Evolutionary conservation across 2,113 vertebrate species (phyloP), one percentile per base, ranked within the genome.

Genomic region (Ameiurus melas): DNA sequence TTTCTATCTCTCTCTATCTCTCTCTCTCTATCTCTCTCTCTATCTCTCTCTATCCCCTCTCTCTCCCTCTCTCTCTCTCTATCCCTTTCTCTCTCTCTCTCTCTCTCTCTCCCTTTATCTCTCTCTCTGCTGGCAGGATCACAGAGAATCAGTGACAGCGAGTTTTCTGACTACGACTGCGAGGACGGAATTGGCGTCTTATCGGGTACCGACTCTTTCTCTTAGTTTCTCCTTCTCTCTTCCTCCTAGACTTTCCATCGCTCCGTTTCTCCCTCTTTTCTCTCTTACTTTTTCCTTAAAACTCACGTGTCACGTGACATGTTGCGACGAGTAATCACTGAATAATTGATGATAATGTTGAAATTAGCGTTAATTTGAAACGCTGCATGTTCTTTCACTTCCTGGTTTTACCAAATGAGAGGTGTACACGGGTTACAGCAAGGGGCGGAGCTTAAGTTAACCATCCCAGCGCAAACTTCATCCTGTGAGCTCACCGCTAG

Each of bases 141-240:
- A 89, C 97, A 98, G 93, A 96, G 97, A 93, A 97, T 99, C 94
- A 98, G 97, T 80, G 98, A 99, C 90, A 96, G 96, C 43, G 98
- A 99, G 95, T 96, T 99, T 85, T 99, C 98, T 86, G 98, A 99
- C 92, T 98, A 97, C 39, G 98, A 99, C 92, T 98, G 97, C 93
- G 98, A 98, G 90, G 97, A 99, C 85, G 97, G 97, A 87, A 95
- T 99, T 85, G 98, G 98, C 58, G 98, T 98, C 33, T 95, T 98
- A 85, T 96, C 97, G 97, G 97, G 97, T 99, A 95, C 92, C 25
- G 22, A 17, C 47, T 58, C 53, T 58, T 33, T 81, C 79, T 81
- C 53, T 57, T 3, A 4, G 27, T 53, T 53, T n/a, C 77, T 53
- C 47, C 17, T 8, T 5, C 0, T 17, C 27, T 53, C 14, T 17